Percentiles rank a stretch among this genome's conserved stretches.
Evolutionary conservation across 1,140 invertebrate genomes (phyloP).

Genomic region (Caenorhabditis inopinata): DNA sequence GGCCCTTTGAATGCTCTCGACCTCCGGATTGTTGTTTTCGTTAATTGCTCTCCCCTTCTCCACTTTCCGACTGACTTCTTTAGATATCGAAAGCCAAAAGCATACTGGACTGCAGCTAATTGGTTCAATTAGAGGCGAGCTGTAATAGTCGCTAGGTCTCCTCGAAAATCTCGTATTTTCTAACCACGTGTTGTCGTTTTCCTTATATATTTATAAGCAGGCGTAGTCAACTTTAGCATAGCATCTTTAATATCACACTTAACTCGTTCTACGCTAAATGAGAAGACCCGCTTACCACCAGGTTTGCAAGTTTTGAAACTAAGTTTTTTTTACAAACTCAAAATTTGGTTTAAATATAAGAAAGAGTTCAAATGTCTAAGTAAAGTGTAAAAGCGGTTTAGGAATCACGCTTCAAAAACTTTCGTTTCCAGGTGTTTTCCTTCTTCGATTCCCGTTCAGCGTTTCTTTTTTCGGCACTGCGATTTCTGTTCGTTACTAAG

Average conservation of each 20-base stretch:
- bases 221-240: neutral
- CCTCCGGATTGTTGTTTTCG: neutral
- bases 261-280: neutral
- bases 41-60: neutral
- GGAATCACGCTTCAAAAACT: neutral
- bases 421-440: neutral
- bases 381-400: neutral
- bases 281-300: neutral
- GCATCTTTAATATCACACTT: neutral
- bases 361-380: no score
- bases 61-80: constrained; percentile 15
- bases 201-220: neutral
- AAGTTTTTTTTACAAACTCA: no score
- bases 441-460: neutral
- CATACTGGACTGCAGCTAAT: neutral
- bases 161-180: neutral
- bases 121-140: constrained; percentile 2
- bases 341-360: no score
- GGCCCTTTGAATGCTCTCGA: neutral
- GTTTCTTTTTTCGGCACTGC: neutral
- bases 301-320: neutral
- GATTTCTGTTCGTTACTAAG: constrained; percentile 17
- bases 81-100: neutral
- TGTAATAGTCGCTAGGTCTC: neutral
- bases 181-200: neutral